phyloP scores from a whole-genome alignment of 2,113 vertebrate species.

The Neomonachus schauinslandi region DNA sequence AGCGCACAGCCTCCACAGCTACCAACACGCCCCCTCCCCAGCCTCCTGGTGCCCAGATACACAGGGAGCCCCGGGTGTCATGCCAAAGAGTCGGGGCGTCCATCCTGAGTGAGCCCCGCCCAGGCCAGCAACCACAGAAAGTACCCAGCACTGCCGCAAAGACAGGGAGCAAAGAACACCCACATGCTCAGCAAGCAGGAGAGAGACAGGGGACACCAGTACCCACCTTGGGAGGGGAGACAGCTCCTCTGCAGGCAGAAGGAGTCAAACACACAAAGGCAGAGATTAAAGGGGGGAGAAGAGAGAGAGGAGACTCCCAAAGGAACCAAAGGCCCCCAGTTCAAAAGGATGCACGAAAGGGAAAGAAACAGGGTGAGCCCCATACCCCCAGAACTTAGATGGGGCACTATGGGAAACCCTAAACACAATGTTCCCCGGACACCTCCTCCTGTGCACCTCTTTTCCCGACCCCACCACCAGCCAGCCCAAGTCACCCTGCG shows the following conservation, averaged over 20 bases:
- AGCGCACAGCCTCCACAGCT: background rate
- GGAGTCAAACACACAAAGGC: constrained; percentile 74
- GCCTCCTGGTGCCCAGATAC: background rate
- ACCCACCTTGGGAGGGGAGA: constrained; percentile 75
- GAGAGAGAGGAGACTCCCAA: background rate
- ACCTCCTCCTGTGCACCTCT: background rate
- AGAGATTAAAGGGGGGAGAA: constrained; percentile 61
- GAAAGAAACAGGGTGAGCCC: background rate
- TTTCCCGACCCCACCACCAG: background rate
- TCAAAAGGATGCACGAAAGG: background rate
- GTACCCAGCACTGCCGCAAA: background rate
- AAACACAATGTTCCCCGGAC: background rate
- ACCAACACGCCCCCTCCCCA: background rate
- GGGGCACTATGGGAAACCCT: background rate
- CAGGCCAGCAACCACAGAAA: background rate
- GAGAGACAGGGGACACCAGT: background rate
- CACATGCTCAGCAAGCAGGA: background rate
- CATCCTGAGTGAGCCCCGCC: background rate
- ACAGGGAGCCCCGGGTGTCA: background rate
- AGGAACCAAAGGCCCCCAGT: background rate
- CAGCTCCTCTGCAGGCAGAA: constrained; percentile 70
- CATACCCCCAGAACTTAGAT: background rate
- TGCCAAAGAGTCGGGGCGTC: background rate
- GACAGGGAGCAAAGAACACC: background rate
- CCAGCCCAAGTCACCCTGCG: background rate